Evolutionary conservation across 2,797 vertebrate genomes (phyloP), one percentile per base, ranked within the genome.

Genomic region (Podarcis lilfordi): DNA sequence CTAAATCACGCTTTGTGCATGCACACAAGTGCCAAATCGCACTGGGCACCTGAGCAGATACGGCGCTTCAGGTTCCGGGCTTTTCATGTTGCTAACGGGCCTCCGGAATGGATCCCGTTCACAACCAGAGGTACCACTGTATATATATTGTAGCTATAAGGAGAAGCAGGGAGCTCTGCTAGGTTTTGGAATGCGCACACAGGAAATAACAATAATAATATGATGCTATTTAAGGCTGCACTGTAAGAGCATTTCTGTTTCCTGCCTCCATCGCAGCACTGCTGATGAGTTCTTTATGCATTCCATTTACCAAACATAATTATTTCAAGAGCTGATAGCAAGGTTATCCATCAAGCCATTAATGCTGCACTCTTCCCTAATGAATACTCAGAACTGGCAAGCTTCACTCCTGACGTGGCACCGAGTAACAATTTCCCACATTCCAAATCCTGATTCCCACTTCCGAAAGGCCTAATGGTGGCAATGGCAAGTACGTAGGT

Each of bases 271-370:
- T 85, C 43, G 69, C 10, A 6, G 83, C 88, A 25, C 71, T 64
- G 27, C 88, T 84, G 55, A 89, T 71, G 82, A 91, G 81, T 84
- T 92, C 85, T 91, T 93, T 75, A 87, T 89, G 86, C 85, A 82
- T 93, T 76, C 72, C 90, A 91, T 90, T 94, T 93, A 90, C 64
- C 80, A 95, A 95, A 89, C 80, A 89, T 61, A 82, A 93, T 93
- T 94, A 95, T 94, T 94, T 94, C 83, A 93, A 93, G 87, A 92
- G 88, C 89, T 92, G 80, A 92, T 84, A 90, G 86, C 35, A 66
- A 92, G 92, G 74, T 72, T 91, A 87, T 88, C 84, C 85, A 93
- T 92, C 90, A 92, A 92, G 80, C 90, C 87, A 94, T 91, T 94
- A 94, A 93, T 68, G 75, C 79, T 91, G 59, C 61, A 85, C 76